These are phyloP conservation scores for Philopotamus ludificatus DNA, from an alignment of 1,140 invertebrate species.

Conservation along the genomic window DNA sequence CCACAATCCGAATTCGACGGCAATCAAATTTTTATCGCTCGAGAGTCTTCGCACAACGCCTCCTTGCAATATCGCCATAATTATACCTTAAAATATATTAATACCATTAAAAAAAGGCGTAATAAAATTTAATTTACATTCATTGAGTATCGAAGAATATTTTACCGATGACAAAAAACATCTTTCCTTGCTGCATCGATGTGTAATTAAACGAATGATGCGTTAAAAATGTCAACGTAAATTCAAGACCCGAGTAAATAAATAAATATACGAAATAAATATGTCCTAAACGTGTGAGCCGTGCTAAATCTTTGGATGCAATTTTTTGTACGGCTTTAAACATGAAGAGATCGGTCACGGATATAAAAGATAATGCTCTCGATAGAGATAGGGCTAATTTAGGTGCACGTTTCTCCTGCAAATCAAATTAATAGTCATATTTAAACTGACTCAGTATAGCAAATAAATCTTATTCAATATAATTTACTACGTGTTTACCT, in stretches of 20 bases:
- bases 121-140: background rate
- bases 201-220: constrained; percentile 90
- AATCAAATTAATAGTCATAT: constrained; percentile 42
- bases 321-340: constrained; percentile 65
- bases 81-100: constrained; percentile 54
- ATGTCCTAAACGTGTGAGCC: constrained; percentile 73
- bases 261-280: constrained; percentile 96
- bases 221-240: constrained; percentile 95
- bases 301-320: constrained; percentile 57
- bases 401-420: constrained; percentile 68
- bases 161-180: constrained; percentile 91
- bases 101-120: background rate
- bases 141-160: background rate
- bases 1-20: constrained; percentile 76
- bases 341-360: constrained; percentile 58
- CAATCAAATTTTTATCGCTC: constrained; percentile 71
- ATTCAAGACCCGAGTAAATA: constrained; percentile 96
- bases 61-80: constrained; percentile 94
- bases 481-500: constrained; percentile 50
- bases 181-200: constrained; percentile 95
- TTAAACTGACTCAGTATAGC: background rate
- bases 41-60: constrained; percentile 79
- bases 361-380: constrained; percentile 70
- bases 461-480: constrained; percentile 16
- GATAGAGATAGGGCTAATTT: constrained; percentile 65